Evolutionary conservation across 2,888 invertebrate genomes (phyloP).

Genomic region (Glyphotaelius pellucidus): DNA sequence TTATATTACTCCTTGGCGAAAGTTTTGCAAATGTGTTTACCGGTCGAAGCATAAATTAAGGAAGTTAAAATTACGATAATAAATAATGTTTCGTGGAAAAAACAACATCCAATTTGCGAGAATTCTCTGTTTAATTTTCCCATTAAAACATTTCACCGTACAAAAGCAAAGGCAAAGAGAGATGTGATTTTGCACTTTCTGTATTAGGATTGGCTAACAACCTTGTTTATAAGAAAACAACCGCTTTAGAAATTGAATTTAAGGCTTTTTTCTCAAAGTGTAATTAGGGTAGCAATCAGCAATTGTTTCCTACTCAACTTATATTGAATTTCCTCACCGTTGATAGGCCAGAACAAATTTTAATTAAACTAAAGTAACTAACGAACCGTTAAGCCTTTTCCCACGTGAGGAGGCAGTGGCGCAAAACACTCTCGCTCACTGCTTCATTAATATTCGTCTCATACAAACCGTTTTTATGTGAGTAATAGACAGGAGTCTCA

Average conservation of each 20-base stretch:
- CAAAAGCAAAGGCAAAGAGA: neutral
- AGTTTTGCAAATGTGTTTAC: slow-evolving; percentile 23
- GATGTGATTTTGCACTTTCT: neutral
- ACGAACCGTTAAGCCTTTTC: no score
- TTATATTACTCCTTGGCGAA: neutral
- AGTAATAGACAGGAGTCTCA: no score
- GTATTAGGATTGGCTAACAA: neutral
- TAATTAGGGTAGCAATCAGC: neutral
- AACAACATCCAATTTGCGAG: slow-evolving; percentile 12
- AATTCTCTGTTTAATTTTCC: neutral
- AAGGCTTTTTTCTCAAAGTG: neutral
- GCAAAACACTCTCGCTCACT: no score
- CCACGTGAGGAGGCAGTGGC: no score
- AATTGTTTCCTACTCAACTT: neutral
- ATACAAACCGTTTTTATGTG: no score
- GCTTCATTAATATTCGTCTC: no score
- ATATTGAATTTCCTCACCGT: neutral
- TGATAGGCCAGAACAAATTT: no score
- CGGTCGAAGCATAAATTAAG: neutral
- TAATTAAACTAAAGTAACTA: no score
- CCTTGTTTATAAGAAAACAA: neutral
- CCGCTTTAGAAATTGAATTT: neutral
- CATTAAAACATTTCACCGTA: neutral
- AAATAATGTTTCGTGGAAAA: neutral
- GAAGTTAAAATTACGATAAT: slow-evolving; percentile 9